Conservation (phyloP, 2,888 invertebrate genomes). For the Polymixis flavicincta region DNA sequence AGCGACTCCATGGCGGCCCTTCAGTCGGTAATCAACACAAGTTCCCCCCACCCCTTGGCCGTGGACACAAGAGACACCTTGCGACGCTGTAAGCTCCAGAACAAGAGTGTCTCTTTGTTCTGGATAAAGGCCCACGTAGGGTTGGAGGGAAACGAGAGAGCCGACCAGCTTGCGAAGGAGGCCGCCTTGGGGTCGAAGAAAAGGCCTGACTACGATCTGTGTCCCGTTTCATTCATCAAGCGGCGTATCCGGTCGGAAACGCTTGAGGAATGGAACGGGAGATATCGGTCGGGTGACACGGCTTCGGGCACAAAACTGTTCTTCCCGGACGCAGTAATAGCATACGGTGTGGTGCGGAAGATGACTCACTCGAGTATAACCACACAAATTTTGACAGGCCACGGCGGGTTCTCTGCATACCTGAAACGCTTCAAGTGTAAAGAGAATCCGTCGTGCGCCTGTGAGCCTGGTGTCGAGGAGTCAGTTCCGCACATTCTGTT, state of each 20-base stretch:
- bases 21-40: neutral
- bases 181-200: too few relatives aligned
- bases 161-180: neutral
- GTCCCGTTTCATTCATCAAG: neutral
- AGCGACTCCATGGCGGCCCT: slow-evolving; percentile 13
- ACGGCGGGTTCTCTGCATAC: too few relatives aligned
- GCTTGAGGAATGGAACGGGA: neutral
- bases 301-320: too few relatives aligned
- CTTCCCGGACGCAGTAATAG: too few relatives aligned
- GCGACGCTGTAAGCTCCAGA: neutral
- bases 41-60: neutral
- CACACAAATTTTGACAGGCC: too few relatives aligned
- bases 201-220: neutral
- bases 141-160: neutral
- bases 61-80: neutral
- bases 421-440: slow-evolving; percentile 4
- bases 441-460: neutral
- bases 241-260: neutral
- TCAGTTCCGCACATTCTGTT: neutral
- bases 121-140: slow-evolving; percentile 7
- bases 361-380: too few relatives aligned
- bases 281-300: neutral
- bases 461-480: neutral
- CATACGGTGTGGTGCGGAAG: too few relatives aligned
- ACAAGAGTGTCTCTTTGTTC: neutral